Evolutionary conservation across 2,888 invertebrate species (phyloP).

Genomic region (Meandrusa payeni): DNA sequence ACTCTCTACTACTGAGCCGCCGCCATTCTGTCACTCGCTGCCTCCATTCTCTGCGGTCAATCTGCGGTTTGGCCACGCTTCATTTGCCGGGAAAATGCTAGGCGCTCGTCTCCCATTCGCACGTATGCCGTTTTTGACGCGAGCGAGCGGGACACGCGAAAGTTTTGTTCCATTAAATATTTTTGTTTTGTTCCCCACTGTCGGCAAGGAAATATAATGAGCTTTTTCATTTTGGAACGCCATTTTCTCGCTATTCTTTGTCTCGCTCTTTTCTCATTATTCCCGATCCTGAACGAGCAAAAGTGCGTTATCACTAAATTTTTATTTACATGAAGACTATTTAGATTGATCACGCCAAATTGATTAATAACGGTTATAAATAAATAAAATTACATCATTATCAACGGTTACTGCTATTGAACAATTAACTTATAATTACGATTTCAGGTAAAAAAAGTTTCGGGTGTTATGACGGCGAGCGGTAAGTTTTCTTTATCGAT

Average conservation of each 20-base stretch:
- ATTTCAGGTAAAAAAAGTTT: no score
- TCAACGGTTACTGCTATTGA: no score
- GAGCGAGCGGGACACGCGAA: conserved; percentile 57
- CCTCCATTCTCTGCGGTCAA: conserved; percentile 81
- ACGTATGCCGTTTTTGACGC: conserved; percentile 26
- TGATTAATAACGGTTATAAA: no score
- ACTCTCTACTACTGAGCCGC: conserved; percentile 72
- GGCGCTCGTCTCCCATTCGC: conserved; percentile 53
- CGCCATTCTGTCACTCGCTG: conserved; percentile 80
- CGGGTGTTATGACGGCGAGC: no score
- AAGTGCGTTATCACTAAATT: no score
- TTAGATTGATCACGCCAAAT: no score
- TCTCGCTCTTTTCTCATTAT: conserved; percentile 42
- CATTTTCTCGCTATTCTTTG: conserved; percentile 45
- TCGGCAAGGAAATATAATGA: conserved; percentile 74
- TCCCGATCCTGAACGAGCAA: conserved; percentile 30
- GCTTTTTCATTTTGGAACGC: conserved; percentile 65
- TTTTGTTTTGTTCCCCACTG: conserved; percentile 76
- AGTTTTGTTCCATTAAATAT: conserved; percentile 73
- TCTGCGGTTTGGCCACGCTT: conserved; percentile 81
- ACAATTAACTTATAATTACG: no score
- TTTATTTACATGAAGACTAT: no score
- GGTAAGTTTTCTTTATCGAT: not conserved
- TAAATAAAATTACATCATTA: no score
- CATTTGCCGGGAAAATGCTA: conserved; percentile 80